Percentiles rank a stretch among this genome's conserved stretches.
Conservation (phyloP, 1,140 invertebrate species). For the Heliconius himera region DNA sequence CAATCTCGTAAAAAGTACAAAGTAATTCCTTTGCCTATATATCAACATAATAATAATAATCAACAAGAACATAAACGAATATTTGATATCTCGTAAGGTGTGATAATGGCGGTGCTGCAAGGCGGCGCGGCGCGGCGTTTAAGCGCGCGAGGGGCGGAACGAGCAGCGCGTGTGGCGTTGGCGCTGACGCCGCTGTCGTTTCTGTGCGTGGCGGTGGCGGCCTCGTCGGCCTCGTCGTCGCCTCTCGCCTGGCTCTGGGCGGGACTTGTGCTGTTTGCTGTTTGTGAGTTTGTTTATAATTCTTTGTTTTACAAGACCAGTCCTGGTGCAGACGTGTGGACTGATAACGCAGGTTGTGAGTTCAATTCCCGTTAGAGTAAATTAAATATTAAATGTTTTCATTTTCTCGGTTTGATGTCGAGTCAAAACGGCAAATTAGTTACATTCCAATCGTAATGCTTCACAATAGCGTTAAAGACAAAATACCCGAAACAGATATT, state of each 20-base stretch:
- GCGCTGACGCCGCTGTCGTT: conserved; percentile 94
- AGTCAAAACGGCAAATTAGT: no score
- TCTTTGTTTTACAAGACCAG: conserved; percentile 11
- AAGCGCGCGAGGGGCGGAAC: conserved; percentile 83
- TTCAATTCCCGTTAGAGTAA: no score
- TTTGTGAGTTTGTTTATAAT: conserved; percentile 86
- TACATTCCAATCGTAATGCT: no score
- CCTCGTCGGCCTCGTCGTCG: conserved; percentile 56
- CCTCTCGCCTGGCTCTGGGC: conserved; percentile 85
- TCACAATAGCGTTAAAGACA: no score
- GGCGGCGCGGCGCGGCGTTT: conserved; percentile 93
- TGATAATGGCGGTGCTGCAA: conserved; percentile 96
- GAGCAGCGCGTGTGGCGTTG: conserved; percentile 90
- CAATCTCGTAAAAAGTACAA: neutral
- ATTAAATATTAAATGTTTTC: no score
- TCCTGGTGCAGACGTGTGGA: no score
- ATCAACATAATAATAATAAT: neutral
- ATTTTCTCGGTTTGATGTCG: no score
- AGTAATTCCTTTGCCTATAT: neutral
- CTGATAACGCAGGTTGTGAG: no score
- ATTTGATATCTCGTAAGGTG: conserved; percentile 57
- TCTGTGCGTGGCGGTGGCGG: conserved; percentile 90
- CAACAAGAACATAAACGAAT: neutral
- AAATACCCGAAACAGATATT: no score
- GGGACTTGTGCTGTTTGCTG: conserved; percentile 93